These are phyloP conservation scores for Sapajus apella DNA, from an alignment of 2,113 vertebrate genomes.

Conservation along the genomic window DNA sequence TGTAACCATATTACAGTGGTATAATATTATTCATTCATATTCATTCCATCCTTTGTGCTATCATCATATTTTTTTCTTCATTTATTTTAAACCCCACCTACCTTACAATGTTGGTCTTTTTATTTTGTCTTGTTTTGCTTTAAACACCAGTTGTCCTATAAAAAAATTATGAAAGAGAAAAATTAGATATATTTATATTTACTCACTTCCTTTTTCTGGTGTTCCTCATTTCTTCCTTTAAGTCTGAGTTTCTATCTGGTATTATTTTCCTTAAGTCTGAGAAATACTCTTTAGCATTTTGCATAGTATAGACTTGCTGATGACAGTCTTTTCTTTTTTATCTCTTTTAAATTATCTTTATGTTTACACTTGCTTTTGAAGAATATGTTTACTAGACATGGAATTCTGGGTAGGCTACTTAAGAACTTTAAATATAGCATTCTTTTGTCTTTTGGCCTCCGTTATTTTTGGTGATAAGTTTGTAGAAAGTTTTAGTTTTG, in stretches of 20 bases:
- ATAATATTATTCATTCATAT: not conserved
- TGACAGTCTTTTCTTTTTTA: not conserved
- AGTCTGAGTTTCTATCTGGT: not conserved
- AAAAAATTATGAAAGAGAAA: not conserved
- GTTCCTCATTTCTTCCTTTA: not conserved
- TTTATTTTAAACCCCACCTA: not conserved
- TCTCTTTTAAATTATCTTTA: not conserved
- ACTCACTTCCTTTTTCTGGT: not conserved
- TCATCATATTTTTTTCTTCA: not conserved
- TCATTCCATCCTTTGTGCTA: not conserved
- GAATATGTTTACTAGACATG: not conserved
- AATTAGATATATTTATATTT: not conserved
- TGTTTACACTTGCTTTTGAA: not conserved
- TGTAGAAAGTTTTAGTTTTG: not conserved
- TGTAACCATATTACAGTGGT: not conserved
- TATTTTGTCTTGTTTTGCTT: not conserved
- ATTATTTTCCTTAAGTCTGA: not conserved
- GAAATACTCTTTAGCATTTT: not conserved
- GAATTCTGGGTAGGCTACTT: not conserved
- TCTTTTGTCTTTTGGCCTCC: not conserved
- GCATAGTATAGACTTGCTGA: not conserved
- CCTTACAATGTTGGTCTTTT: not conserved
- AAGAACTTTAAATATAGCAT: not conserved
- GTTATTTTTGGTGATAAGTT: not conserved
- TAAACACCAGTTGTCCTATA: not conserved